A percentile compares a stretch with the other conserved stretches of the same genome.
Conservation (phyloP, 1,140 invertebrate genomes). For the Stenopsyche tienmushanensis region DNA sequence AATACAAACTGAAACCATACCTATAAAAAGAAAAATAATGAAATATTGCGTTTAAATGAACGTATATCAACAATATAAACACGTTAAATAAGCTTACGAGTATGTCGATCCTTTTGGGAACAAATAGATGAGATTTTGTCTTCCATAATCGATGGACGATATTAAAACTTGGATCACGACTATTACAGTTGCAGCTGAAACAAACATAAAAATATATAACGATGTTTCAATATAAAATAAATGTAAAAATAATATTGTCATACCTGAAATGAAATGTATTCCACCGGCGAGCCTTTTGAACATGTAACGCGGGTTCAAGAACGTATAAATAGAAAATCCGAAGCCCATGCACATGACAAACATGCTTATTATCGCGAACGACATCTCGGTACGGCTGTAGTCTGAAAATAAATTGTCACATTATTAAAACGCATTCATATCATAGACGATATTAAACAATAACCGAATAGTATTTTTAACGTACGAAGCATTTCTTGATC, state of each 20-base stretch:
- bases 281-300: slow-evolving; percentile 84
- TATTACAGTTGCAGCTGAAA: slow-evolving; percentile 67
- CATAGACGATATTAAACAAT: too few species aligned
- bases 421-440: too few species aligned
- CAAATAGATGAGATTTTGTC: slow-evolving; percentile 63
- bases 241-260: background rate
- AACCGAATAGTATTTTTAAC: too few species aligned
- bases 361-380: slow-evolving; percentile 80
- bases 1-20: slow-evolving; percentile 73
- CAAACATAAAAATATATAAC: slow-evolving; percentile 36
- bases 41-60: slow-evolving; percentile 15
- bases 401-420: slow-evolving; percentile 59
- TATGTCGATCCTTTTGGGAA: slow-evolving; percentile 68
- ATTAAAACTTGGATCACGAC: slow-evolving; percentile 80
- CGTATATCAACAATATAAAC: slow-evolving; percentile 12
- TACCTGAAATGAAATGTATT: slow-evolving; percentile 69
- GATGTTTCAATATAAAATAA: background rate
- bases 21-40: slow-evolving; percentile 43
- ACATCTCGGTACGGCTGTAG: slow-evolving; percentile 78
- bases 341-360: slow-evolving; percentile 79
- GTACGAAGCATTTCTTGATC: slow-evolving; percentile 63
- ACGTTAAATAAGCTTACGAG: slow-evolving; percentile 51
- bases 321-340: slow-evolving; percentile 82
- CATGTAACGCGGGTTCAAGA: slow-evolving; percentile 83
- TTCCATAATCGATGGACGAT: slow-evolving; percentile 70